Base-by-base conservation (phyloP, 2,888 invertebrate genomes). In the Scaptomyza flava region DNA sequence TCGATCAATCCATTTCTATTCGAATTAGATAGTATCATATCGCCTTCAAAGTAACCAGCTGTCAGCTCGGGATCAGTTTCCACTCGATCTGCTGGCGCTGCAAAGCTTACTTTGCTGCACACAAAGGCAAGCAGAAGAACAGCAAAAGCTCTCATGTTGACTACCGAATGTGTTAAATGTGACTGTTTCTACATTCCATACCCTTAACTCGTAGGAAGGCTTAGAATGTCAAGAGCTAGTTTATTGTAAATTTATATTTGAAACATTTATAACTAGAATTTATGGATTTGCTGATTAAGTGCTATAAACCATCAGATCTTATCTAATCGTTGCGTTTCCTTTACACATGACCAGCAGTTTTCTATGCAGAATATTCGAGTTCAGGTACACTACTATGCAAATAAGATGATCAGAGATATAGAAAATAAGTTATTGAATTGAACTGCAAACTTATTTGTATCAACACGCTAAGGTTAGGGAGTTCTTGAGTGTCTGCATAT, bases 1-100 rank as follows among this genome's bases (percentile, higher is more conserved):
- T 93, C 93, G 12, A 92, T 92, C 1, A 95, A 77, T 0, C 95
- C 95, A 79, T 95, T 96, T 72, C 94, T 84, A 0, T 38, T 8
- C 8, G 81, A 68, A 3, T 7, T 2, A 7, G 27, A 41, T 0
- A 95, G 93, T 20, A 96, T 90, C 73, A 96, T 96, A 82, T 96
- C 96, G 6, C 96, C 96, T 89, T 96, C 95, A 0, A 93, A 93
- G 79, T 95, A 96, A 14, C 93, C 94, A 0, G 96, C 96, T 73
- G 95, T 92, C 87, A 96, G 95, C 87, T 96, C 96, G 0, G 96
- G 96, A 89, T 96, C 96, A 2, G 61, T 76, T 52, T 81, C 81
- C 9, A 71, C 58, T 0, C 74, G 71, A 7, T n/a, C 14, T 2
- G 51, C 45, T 17, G 71, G 68, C 2, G 71, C 70, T 6, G 53